Evolutionary conservation across 2,888 invertebrate species (phyloP).

Genomic region (Elegia similella): DNA sequence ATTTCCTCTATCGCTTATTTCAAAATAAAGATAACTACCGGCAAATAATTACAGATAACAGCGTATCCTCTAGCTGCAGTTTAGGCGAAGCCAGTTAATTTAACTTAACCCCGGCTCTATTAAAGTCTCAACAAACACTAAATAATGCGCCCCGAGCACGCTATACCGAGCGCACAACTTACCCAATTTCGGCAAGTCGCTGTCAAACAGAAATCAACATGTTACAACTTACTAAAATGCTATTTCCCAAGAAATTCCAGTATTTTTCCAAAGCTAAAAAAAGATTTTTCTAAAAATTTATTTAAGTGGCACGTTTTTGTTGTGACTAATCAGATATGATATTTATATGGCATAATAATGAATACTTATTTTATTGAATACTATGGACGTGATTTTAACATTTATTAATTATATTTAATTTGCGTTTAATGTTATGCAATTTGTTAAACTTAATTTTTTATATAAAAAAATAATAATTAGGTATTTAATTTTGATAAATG

Average conservation of each 20-base stretch:
- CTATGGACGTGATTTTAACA: too few species aligned
- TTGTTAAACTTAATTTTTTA: too few species aligned
- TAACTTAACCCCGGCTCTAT: constrained; percentile 55
- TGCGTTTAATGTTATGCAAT: too few species aligned
- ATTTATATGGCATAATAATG: too few species aligned
- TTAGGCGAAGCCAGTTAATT: constrained; percentile 54
- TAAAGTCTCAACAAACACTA: constrained; percentile 58
- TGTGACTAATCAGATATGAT: too few species aligned
- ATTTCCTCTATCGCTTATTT: background rate
- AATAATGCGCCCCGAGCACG: constrained; percentile 58
- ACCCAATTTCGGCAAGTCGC: constrained; percentile 43
- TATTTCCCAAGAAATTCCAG: background rate
- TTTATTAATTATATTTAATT: too few species aligned
- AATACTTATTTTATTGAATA: too few species aligned
- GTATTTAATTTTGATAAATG: too few species aligned
- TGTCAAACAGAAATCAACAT: constrained; percentile 33
- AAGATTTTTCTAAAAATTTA: background rate
- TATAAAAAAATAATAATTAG: too few species aligned
- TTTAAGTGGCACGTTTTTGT: too few species aligned
- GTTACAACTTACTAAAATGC: constrained; percentile 13
- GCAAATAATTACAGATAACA: constrained; percentile 23
- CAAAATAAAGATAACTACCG: constrained; percentile 15
- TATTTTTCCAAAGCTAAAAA: constrained; percentile 17
- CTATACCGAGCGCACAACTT: constrained; percentile 43
- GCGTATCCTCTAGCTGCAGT: constrained; percentile 27